Evolutionary conservation across 1,140 invertebrate genomes (phyloP), one percentile per base, ranked within the genome.

Genomic region (Drosophila eugracilis): DNA sequence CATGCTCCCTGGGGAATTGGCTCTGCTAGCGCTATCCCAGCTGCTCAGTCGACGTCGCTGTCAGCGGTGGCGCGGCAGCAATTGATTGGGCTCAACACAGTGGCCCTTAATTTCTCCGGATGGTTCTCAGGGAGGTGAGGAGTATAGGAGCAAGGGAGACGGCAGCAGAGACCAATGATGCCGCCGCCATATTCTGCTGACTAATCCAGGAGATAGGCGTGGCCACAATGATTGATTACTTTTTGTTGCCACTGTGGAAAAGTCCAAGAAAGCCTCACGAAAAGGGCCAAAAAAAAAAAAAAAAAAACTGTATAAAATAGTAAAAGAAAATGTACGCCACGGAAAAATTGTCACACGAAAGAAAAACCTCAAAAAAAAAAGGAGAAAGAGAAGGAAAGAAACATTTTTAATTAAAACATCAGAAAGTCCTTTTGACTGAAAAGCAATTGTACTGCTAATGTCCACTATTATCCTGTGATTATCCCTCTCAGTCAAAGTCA

Each of bases 201-300:
- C 65, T 90, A 90, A 90, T 90, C 76, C 89, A 89, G 79, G 89
- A 90, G 89, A 89, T 89, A 90, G 89, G 89, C 89, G 89, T 90
- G 89, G 89, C 80, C 88, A 49, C 48, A 84, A 90, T 90, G 89
- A 90, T 90, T 90, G 89, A 90, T 90, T 90, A 67, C 88, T 86
- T 77, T 81, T 85, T 77, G 75, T 74, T 88, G 59, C 78, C 79
- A 83, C 79, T 62, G 70, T 78, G 76, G 58, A 88, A 85, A 85
- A 88, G 77, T 88, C 74, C 63, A 88, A 86, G 78, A 86, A 85
- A 85, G 77, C 77, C 80, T 80, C 53, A 69, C 57, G 30, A 80
- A 14, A 79, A 73, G 66, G 45, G 62, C 21, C 62, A 76, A 22
- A 3, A 28, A 26, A 12, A 52, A 45, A 57, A 39, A 37, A 14